phyloP scores from a whole-genome alignment of 1,140 invertebrate genomes.

The Megalopta genalis region DNA sequence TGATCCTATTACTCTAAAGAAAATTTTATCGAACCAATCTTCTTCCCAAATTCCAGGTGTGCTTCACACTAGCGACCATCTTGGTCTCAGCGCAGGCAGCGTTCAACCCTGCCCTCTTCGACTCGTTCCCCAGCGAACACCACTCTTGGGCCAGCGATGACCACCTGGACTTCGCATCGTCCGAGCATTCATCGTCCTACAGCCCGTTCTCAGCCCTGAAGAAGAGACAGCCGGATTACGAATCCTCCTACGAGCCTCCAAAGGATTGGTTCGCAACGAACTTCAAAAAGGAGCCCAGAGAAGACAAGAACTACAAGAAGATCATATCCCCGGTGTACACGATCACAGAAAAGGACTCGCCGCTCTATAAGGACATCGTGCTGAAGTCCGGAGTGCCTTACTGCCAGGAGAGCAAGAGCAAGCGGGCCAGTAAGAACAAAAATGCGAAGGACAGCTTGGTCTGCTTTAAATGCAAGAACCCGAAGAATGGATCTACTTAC shows the following conservation, averaged over 20 bases:
- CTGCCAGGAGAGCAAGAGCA: constrained; percentile 62
- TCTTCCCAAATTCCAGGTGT: constrained; percentile 44
- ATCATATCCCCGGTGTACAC: constrained; percentile 49
- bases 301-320: constrained; percentile 70
- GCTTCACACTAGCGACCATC: constrained; percentile 38
- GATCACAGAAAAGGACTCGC: constrained; percentile 42
- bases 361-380: constrained; percentile 50
- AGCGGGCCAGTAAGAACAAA: neutral
- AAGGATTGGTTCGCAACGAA: neutral
- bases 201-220: neutral
- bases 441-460: constrained; percentile 74
- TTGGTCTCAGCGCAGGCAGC: constrained; percentile 35
- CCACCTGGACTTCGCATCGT: neutral
- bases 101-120: constrained; percentile 26
- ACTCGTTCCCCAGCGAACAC: constrained; percentile 11
- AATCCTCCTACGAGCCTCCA: neutral
- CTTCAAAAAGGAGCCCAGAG: constrained; percentile 59
- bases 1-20: no score
- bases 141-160: neutral
- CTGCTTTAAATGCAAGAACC: constrained; percentile 84
- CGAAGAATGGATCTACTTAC: constrained; percentile 85
- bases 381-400: constrained; percentile 60
- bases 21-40: neutral
- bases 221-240: neutral
- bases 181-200: constrained; percentile 21